These are phyloP conservation scores for Holocentrus rufus DNA, from an alignment of 2,797 vertebrate genomes.

Conservation along the genomic window DNA sequence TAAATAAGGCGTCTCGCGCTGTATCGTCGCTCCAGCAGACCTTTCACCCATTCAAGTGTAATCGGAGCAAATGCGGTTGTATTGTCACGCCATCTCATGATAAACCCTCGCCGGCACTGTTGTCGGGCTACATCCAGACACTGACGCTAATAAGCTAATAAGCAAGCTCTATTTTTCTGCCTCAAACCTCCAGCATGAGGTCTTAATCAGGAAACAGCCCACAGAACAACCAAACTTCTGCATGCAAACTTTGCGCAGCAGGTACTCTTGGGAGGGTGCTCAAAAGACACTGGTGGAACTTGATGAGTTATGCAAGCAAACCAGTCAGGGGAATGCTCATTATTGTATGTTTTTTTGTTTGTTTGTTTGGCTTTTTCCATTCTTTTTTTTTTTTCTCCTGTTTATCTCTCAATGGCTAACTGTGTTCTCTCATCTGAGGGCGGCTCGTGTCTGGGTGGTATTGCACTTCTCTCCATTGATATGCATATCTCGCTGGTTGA, in stretches of 20 bases:
- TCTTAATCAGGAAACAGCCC: conserved; percentile 14
- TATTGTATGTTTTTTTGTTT: conserved; percentile 66
- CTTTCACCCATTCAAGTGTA: conserved; percentile 6
- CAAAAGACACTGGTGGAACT: conserved; percentile 66
- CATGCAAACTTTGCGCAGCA: conserved; percentile 67
- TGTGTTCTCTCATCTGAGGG: conserved; percentile 52
- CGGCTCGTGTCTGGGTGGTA: conserved; percentile 53
- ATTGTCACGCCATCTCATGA: conserved; percentile 13
- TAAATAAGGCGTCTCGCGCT: conserved; percentile 3
- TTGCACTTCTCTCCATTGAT: conserved; percentile 51
- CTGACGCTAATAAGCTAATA: conserved; percentile 35
- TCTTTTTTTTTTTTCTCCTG: conserved; percentile 39
- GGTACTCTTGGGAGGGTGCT: conserved; percentile 63
- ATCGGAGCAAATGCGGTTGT: conserved; percentile 32
- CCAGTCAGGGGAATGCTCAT: conserved; percentile 79
- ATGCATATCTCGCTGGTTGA: conserved; percentile 43
- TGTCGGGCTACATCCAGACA: conserved; percentile 33
- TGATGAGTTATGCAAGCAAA: conserved; percentile 77
- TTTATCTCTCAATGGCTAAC: conserved; percentile 61
- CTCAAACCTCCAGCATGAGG: conserved; percentile 30
- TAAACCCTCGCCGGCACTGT: conserved; percentile 24
- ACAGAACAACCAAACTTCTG: conserved; percentile 59
- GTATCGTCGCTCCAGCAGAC: not conserved
- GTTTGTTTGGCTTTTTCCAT: conserved; percentile 50
- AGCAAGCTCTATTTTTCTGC: conserved; percentile 41